phyloP scores from a whole-genome alignment of 1,140 invertebrate genomes.

The Pogonomyrmex californicus region DNA sequence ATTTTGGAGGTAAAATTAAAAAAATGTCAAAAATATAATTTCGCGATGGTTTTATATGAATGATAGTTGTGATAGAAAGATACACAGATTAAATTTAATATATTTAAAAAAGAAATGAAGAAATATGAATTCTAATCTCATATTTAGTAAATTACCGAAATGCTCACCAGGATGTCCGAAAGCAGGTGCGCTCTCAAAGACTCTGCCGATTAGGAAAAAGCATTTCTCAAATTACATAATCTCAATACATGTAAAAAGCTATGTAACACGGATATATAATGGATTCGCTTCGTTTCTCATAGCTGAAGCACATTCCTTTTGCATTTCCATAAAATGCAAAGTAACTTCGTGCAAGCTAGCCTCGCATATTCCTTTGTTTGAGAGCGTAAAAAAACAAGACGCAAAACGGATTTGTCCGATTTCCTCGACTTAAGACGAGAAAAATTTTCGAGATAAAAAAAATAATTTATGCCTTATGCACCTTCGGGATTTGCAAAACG shows the following conservation, averaged over 20 bases:
- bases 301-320: neutral
- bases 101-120: neutral
- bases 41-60: neutral
- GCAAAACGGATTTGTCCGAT: neutral
- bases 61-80: neutral
- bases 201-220: neutral
- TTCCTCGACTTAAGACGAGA: too few relatives aligned
- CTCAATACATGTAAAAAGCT: neutral
- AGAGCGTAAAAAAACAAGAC: neutral
- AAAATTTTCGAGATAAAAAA: neutral
- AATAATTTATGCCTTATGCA: neutral
- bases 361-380: neutral
- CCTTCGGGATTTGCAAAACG: neutral
- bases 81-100: neutral
- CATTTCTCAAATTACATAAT: slow-evolving; percentile 6
- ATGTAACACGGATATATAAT: neutral
- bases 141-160: neutral
- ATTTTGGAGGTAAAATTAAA: neutral
- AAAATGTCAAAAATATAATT: neutral
- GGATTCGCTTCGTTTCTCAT: neutral
- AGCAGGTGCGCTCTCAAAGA: neutral
- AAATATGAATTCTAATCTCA: neutral
- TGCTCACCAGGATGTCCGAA: neutral
- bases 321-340: neutral
- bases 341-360: neutral